A percentile compares a stretch with the other conserved stretches of the same genome.
Conservation (phyloP, 2,888 invertebrate genomes). For the Caenorhabditis imperialis region DNA sequence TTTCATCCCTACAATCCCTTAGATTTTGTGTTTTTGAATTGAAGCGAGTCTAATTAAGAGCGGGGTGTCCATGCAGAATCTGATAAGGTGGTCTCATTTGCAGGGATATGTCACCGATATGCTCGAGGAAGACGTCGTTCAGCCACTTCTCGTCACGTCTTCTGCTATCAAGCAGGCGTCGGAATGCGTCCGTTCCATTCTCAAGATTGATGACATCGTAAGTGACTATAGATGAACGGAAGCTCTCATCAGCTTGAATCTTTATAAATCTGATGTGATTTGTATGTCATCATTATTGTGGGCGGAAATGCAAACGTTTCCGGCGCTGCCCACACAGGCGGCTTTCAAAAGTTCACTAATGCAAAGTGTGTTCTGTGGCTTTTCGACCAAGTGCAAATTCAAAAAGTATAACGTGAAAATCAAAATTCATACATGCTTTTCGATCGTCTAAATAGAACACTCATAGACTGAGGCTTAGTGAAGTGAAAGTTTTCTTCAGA, state of each 20-base stretch:
- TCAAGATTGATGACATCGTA: slow-evolving; percentile 99
- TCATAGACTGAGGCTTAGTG: too few species aligned
- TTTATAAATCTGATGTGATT: slow-evolving; percentile 13
- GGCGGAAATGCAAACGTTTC: slow-evolving; percentile 12
- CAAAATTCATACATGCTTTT: too few species aligned
- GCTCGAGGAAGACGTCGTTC: slow-evolving; percentile 95
- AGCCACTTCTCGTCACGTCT: slow-evolving; percentile 94
- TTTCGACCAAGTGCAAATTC: too few species aligned
- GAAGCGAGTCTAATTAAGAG: neutral
- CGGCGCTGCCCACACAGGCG: slow-evolving; percentile 3
- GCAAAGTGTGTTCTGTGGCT: too few species aligned
- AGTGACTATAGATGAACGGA: slow-evolving; percentile 17
- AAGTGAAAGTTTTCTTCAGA: neutral
- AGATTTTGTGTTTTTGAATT: slow-evolving; percentile 6
- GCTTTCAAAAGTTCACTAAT: slow-evolving; percentile 11
- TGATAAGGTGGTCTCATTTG: slow-evolving; percentile 13
- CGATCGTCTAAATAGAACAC: too few species aligned
- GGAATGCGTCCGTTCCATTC: slow-evolving; percentile 95
- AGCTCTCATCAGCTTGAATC: neutral
- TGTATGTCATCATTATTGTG: slow-evolving; percentile 16
- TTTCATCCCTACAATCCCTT: neutral
- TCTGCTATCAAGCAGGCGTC: slow-evolving; percentile 94
- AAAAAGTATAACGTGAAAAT: too few species aligned
- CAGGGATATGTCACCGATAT: slow-evolving; percentile 95
- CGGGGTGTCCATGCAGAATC: neutral